Percentiles rank a stretch among this genome's conserved stretches.
phyloP scores from a whole-genome alignment of 2,888 invertebrate genomes.

The Drosophila nigricruria region DNA sequence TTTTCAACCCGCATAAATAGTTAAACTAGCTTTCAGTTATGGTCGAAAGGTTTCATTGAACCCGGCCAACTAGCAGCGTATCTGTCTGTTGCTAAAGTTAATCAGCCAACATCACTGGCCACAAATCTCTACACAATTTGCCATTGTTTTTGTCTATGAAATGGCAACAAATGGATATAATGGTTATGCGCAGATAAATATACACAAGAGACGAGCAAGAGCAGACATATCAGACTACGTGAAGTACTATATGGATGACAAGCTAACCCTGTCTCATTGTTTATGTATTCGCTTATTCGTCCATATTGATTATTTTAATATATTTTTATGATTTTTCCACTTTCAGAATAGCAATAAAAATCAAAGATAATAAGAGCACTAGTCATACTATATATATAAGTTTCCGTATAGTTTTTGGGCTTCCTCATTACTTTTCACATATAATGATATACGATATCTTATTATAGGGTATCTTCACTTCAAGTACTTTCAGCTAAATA shows the following conservation, averaged over 20 bases:
- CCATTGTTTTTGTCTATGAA: slow-evolving; percentile 5
- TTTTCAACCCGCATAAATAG: slow-evolving; percentile 39
- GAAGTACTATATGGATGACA: background rate
- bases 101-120: slow-evolving; percentile 51
- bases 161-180: background rate
- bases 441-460: background rate
- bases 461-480: background rate
- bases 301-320: background rate
- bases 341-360: background rate
- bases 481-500: background rate
- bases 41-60: slow-evolving; percentile 59
- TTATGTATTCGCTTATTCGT: background rate
- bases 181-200: background rate
- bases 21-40: slow-evolving; percentile 20
- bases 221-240: background rate
- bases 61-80: slow-evolving; percentile 23
- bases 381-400: background rate
- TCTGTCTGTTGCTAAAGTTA: slow-evolving; percentile 23
- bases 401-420: background rate
- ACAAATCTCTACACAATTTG: slow-evolving; percentile 24
- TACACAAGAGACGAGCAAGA: background rate
- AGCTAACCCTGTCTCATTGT: background rate
- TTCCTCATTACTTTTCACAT: background rate
- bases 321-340: background rate
- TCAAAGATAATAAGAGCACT: background rate